Evolutionary conservation across 1,140 invertebrate genomes (phyloP).

Genomic region (Drosophila neocordata): DNA sequence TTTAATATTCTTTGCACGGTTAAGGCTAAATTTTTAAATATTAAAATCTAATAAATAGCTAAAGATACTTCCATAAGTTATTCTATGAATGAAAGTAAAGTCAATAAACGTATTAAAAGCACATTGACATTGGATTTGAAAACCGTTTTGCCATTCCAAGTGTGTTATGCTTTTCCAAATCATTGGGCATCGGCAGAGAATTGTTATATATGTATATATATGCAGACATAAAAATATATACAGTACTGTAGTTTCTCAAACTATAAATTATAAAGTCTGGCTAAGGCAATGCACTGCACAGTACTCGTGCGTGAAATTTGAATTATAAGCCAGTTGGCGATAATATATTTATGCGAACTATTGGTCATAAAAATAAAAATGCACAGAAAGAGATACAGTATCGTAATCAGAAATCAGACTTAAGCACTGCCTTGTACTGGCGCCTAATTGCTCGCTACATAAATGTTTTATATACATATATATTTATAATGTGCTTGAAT

Average conservation of each 20-base stretch:
- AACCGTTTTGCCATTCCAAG: slow-evolving; percentile 30
- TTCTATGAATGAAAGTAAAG: slow-evolving; percentile 23
- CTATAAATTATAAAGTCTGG: slow-evolving; percentile 62
- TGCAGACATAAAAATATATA: too few relatives aligned
- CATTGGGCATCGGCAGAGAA: slow-evolving; percentile 48
- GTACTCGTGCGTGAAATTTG: slow-evolving; percentile 45
- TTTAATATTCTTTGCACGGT: too few relatives aligned
- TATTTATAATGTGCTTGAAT: not conserved
- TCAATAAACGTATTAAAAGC: slow-evolving; percentile 75
- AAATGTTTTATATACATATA: slow-evolving; percentile 11
- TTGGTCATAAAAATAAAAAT: slow-evolving; percentile 63
- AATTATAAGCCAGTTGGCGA: slow-evolving; percentile 51
- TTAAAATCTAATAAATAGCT: too few relatives aligned
- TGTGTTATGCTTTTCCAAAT: slow-evolving; percentile 59
- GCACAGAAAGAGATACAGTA: slow-evolving; percentile 18
- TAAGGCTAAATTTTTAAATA: too few relatives aligned
- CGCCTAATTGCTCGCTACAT: slow-evolving; percentile 59
- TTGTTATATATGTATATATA: slow-evolving; percentile 20
- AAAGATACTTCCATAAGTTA: not conserved
- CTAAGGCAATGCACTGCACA: slow-evolving; percentile 35
- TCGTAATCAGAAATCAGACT: not conserved
- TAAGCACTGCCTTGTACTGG: slow-evolving; percentile 20
- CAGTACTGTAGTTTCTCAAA: slow-evolving; percentile 21
- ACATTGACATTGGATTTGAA: slow-evolving; percentile 39
- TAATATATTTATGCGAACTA: slow-evolving; percentile 60